Evolutionary conservation across 2,113 vertebrate genomes (phyloP), one percentile per base, ranked within the genome.

Genomic region (Mellivora capensis): DNA sequence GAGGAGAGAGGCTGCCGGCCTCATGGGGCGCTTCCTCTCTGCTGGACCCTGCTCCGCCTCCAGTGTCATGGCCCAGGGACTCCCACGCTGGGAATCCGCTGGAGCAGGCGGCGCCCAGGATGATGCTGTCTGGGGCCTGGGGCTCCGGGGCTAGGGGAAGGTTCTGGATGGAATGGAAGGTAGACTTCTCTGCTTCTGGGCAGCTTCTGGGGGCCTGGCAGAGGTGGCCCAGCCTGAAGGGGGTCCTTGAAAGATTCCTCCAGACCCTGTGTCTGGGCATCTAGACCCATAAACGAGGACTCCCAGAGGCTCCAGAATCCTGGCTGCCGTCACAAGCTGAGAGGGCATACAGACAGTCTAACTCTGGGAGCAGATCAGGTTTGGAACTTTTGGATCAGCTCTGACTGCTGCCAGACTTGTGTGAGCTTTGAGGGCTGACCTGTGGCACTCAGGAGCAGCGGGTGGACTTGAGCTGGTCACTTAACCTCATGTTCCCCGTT

Each of bases 391-490:
- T 86, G 0, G 2, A 20, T 67, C 11, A 17, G 27, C 44, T 88
- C 54, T 6, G 9, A 7, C 20, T 9, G 47, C 81, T 25, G 18
- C 20, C 27, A 47, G 34, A 61, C 1, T 0, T 1, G 4, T 1
- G 0, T 59, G 93, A 49, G 61, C 52, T 82, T 42, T n/a, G 62
- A n/a, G 59, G 49, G 44, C 74, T 37, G 77, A 17, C 79, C 6
- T 1, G 29, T 20, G 54, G 57, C 59, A 23, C 23, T 15, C 12
- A 25, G 10, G 57, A 74, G 27, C 21, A 87, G 18, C 14, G n/a
- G 20, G 3, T 71, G 47, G 62, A 42, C 57, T 42, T 52, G 59
- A 62, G 17, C 4, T 1, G 3, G 42, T 42, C 20, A 27, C 37
- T 44, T 15, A 52, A 12, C 29, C n/a, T 91, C 72, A n/a, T 74